Evolutionary conservation across 2,888 invertebrate genomes (phyloP).

Genomic region (Nymphalis urticae): DNA sequence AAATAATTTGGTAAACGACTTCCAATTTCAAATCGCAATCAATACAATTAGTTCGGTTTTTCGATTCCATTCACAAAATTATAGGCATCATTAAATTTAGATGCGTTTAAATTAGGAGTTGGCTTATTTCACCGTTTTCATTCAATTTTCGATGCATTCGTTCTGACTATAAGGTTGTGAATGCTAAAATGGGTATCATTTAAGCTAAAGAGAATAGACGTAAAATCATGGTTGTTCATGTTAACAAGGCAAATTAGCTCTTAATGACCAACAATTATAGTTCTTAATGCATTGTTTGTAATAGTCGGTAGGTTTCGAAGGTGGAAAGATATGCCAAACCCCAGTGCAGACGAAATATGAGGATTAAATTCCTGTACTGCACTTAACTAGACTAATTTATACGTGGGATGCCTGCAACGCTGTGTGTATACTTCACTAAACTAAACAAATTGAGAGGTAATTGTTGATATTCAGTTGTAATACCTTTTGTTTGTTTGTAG

Average conservation of each 20-base stretch:
- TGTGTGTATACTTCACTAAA: slow-evolving; percentile 60
- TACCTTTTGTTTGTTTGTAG: slow-evolving; percentile 50
- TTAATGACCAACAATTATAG: slow-evolving; percentile 46
- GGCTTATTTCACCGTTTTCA: slow-evolving; percentile 11
- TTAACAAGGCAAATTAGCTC: slow-evolving; percentile 49
- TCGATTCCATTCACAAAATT: slow-evolving; percentile 24
- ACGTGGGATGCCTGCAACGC: slow-evolving; percentile 62
- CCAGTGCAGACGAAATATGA: slow-evolving; percentile 78
- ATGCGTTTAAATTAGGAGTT: slow-evolving; percentile 22
- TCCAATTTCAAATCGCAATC: background rate
- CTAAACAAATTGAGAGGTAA: slow-evolving; percentile 79
- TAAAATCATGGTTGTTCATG: slow-evolving; percentile 24
- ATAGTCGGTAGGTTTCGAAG: slow-evolving; percentile 64
- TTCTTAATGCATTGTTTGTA: slow-evolving; percentile 50
- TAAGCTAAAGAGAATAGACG: slow-evolving; percentile 23
- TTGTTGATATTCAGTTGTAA: slow-evolving; percentile 62
- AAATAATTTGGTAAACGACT: background rate
- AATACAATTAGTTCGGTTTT: slow-evolving; percentile 16
- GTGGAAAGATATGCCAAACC: slow-evolving; percentile 77
- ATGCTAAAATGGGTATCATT: slow-evolving; percentile 14
- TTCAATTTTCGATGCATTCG: slow-evolving; percentile 23
- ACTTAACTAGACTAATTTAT: slow-evolving; percentile 81
- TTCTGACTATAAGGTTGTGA: slow-evolving; percentile 25
- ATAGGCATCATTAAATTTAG: slow-evolving; percentile 25
- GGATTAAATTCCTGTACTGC: slow-evolving; percentile 81